Evolutionary conservation across 2,797 vertebrate species (phyloP).

Genomic region (Muscicapa striata): DNA sequence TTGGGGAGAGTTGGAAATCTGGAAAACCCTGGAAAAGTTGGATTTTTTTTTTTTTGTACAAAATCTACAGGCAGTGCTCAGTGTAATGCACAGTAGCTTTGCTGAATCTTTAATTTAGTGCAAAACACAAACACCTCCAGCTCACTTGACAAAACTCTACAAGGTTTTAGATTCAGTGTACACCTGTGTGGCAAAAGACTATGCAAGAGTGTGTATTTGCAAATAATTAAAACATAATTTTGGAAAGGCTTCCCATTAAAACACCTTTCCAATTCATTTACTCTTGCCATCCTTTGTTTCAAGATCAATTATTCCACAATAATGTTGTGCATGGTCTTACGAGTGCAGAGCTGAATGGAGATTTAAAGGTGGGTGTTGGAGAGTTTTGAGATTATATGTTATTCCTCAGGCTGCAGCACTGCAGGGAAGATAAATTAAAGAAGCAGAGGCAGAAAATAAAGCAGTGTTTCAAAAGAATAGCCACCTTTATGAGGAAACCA

Average conservation of each 20-base stretch:
- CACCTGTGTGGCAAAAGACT: background rate
- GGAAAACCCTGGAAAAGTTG: background rate
- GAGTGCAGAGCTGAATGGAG: background rate
- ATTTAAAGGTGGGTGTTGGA: background rate
- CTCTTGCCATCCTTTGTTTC: background rate
- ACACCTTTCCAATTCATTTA: conserved; percentile 1
- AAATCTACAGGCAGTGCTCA: background rate
- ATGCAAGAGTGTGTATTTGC: background rate
- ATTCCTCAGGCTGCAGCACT: background rate
- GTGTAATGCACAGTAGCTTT: background rate
- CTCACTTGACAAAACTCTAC: background rate
- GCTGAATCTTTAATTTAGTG: background rate
- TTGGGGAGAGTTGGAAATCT: background rate
- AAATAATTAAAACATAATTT: conserved; percentile 22
- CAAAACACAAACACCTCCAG: background rate
- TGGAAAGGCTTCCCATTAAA: background rate
- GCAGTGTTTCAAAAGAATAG: background rate
- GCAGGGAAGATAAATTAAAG: background rate
- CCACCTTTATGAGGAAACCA: background rate
- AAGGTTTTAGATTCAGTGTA: background rate
- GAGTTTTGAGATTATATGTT: background rate
- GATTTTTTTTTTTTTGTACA: background rate
- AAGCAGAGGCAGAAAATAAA: background rate
- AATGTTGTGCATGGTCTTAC: background rate
- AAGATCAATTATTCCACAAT: background rate